Conservation (phyloP, 2,113 vertebrate species). For the Cepphus grylle region DNA sequence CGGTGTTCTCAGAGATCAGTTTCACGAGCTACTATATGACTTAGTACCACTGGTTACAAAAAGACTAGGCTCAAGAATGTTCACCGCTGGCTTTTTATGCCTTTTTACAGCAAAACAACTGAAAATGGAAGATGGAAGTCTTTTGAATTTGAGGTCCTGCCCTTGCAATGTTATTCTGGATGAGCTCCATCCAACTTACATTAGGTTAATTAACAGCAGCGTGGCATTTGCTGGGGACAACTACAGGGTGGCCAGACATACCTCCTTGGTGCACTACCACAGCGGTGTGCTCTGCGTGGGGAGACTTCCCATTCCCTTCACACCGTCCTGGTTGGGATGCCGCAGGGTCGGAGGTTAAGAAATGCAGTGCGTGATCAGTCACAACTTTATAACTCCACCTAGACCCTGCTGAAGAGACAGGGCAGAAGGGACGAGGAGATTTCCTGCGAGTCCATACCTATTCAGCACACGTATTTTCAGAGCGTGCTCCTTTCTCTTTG, state of each 20-base stretch:
- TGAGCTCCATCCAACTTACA: not conserved
- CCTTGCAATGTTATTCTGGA: not conserved
- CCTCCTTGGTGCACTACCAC: not conserved
- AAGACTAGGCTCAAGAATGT: not conserved
- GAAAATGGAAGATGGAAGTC: not conserved
- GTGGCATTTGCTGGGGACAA: not conserved
- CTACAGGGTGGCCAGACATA: not conserved
- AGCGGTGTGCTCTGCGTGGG: rapidly evolving
- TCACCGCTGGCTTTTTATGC: not conserved
- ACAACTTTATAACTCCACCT: not conserved
- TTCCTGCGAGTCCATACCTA: not conserved
- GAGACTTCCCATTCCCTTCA: not conserved
- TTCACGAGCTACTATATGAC: not conserved
- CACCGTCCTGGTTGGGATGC: rapidly evolving
- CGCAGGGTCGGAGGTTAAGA: not conserved
- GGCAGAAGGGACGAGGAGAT: rapidly evolving
- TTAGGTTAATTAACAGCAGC: not conserved
- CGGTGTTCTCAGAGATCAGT: not conserved
- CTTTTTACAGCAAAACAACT: not conserved
- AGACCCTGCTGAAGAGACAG: not conserved
- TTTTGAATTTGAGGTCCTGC: not conserved
- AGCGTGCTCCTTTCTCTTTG: not conserved
- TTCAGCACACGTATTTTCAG: not conserved
- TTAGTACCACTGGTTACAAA: not conserved
- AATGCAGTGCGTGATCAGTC: not conserved